A percentile compares a stretch with the other conserved stretches of the same genome.
Evolutionary conservation across 2,888 invertebrate species (phyloP).

Genomic region (Oligia strigilis): DNA sequence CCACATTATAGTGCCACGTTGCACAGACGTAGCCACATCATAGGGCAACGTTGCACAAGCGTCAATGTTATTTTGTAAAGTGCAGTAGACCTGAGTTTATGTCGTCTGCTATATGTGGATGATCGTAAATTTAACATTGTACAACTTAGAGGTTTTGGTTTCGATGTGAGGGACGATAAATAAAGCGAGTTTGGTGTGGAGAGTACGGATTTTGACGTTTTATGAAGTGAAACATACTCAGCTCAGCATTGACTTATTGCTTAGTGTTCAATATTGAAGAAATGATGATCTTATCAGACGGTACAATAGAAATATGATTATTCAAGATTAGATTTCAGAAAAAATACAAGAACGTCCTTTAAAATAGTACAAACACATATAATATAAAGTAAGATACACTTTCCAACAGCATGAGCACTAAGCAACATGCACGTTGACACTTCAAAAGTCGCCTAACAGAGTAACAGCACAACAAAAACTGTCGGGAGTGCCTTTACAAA

Average conservation of each 20-base stretch:
- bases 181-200: conserved; percentile 11
- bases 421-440: conserved; percentile 3
- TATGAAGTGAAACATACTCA: conserved; percentile 9
- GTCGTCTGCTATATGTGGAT: conserved; percentile 57
- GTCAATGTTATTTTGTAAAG: conserved; percentile 54
- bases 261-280: background rate
- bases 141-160: conserved; percentile 56
- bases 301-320: background rate
- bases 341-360: too few relatives aligned
- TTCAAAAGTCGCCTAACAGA: conserved; percentile 22
- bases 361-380: background rate
- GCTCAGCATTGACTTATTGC: background rate
- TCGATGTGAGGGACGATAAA: conserved; percentile 44
- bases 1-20: conserved; percentile 23
- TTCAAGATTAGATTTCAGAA: background rate
- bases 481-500: conserved; percentile 33
- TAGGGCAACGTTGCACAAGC: conserved; percentile 45
- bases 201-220: conserved; percentile 16
- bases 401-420: background rate
- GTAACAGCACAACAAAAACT: conserved; percentile 28
- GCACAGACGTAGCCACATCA: conserved; percentile 5
- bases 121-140: conserved; percentile 69
- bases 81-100: conserved; percentile 61
- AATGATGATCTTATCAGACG: background rate
- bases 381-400: too few relatives aligned